Base-by-base conservation (phyloP, 2,888 invertebrate species). In the Chalcosyrphus nemorum region DNA sequence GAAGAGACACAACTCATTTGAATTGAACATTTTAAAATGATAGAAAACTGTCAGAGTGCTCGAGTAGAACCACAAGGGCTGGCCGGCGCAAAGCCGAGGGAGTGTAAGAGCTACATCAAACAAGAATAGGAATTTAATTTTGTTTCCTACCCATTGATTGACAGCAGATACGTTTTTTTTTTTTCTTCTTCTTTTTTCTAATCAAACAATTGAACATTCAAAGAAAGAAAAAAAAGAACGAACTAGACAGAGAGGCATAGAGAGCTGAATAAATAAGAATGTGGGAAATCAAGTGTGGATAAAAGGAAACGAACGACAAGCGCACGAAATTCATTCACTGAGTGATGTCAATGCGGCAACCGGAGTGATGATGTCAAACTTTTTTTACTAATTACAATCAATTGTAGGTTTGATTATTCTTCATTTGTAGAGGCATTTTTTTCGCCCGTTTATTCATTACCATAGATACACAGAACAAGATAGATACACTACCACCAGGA, bases 301-400 rank as follows among this genome's bases (percentile, higher is more conserved):
- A 63, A 56, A 45, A 70, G 29, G 38, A 74, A 74, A 75, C 41
- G 52, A 45, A 41, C 24, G 21, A 68, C 50, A 24, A 47, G 27
- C 56, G 47, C 52, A 66, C 38, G n/a, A 52, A 66, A 77, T 77
- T 77, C 81, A 77, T 81, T 81, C 70, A 82, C 77, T n/a, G 66
- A 72, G 45, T 77, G 77, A 82, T 81, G 76, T 77, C 81, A 82
- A 77, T 65, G 71, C 77, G 32, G 21, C 56, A 41, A 52, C 27
- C 17, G 43, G 70, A 76, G 76, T 50, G 65, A 82, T 77, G 81
- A 82, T 82, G 81, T 82, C 77, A 77, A 80, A 77, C 61, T 71
- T 59, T n/a, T n/a, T n/a, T 72, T 66, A 29, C 66, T 82, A 81
- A 81, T 81, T 81, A 71, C 65, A 47, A 76, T 76, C 76, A 81